phyloP scores from a whole-genome alignment of 2,888 invertebrate species.

The Heliconius ethilla region DNA sequence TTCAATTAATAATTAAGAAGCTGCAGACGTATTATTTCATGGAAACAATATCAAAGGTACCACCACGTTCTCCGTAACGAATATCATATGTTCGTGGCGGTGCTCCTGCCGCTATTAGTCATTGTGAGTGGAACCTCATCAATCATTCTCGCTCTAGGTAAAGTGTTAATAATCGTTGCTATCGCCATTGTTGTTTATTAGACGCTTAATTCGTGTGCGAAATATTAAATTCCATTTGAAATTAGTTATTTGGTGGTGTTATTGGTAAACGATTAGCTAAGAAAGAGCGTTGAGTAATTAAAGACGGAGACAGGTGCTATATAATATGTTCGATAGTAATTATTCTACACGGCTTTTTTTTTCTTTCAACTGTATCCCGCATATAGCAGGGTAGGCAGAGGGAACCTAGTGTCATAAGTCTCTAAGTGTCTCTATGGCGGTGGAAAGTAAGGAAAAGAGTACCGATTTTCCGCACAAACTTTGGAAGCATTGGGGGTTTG shows the following conservation, averaged over 20 bases:
- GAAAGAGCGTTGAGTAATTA: neutral
- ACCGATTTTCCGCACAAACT: too few relatives aligned
- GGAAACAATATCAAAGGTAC: conserved; percentile 47
- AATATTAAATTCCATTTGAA: conserved; percentile 10
- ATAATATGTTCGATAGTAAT: neutral
- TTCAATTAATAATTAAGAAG: conserved; percentile 40
- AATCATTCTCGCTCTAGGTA: conserved; percentile 67
- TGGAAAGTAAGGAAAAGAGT: too few relatives aligned
- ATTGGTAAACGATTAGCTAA: conserved; percentile 1
- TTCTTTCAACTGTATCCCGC: too few relatives aligned
- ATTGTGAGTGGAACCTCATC: conserved; percentile 68
- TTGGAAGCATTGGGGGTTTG: too few relatives aligned
- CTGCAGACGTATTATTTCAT: conserved; percentile 36
- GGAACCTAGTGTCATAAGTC: too few relatives aligned
- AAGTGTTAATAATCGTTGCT: conserved; percentile 76
- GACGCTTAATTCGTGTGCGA: conserved; percentile 53
- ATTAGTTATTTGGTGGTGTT: neutral
- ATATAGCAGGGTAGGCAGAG: too few relatives aligned
- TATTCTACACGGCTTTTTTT: neutral
- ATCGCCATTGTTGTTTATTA: conserved; percentile 64
- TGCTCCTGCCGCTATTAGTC: conserved; percentile 64
- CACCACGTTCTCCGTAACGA: conserved; percentile 58
- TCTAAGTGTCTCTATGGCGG: too few relatives aligned
- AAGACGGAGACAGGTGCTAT: neutral
- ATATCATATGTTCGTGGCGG: conserved; percentile 71